phyloP scores from a whole-genome alignment of 1,140 invertebrate genomes.

The Anastrepha obliqua region DNA sequence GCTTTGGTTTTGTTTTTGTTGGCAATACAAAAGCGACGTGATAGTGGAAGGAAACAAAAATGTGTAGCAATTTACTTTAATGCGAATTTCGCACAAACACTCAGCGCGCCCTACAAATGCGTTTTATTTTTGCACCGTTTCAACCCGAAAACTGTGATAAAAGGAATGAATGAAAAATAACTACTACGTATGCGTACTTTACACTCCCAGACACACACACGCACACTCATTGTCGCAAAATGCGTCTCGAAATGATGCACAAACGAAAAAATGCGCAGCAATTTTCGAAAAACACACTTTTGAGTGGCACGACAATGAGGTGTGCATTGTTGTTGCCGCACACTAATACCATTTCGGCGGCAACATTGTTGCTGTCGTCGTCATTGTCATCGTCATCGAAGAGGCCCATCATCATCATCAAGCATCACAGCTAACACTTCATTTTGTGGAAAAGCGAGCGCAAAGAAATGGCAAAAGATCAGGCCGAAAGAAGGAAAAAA shows the following conservation, averaged over 20 bases:
- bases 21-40: neutral
- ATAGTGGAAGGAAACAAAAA: slow-evolving; percentile 4
- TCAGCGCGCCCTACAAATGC: slow-evolving; percentile 1
- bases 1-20: neutral
- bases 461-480: neutral
- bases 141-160: slow-evolving; percentile 25
- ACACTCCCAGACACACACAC: neutral
- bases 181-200: neutral
- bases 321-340: neutral
- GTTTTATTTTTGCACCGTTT: slow-evolving; percentile 6
- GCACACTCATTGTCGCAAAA: neutral
- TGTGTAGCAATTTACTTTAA: slow-evolving; percentile 40
- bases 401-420: neutral
- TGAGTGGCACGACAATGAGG: slow-evolving; percentile 14
- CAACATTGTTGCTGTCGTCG: slow-evolving; percentile 6
- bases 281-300: slow-evolving; percentile 37
- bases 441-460: neutral
- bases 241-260: neutral
- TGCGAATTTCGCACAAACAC: slow-evolving; percentile 2
- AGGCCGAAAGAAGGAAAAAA: neutral
- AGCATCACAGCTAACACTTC: neutral
- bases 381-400: neutral
- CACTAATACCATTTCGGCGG: neutral
- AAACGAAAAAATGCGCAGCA: slow-evolving; percentile 29
- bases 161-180: neutral